Base-by-base conservation (phyloP, 2,888 invertebrate species). In the Antitype chi region DNA sequence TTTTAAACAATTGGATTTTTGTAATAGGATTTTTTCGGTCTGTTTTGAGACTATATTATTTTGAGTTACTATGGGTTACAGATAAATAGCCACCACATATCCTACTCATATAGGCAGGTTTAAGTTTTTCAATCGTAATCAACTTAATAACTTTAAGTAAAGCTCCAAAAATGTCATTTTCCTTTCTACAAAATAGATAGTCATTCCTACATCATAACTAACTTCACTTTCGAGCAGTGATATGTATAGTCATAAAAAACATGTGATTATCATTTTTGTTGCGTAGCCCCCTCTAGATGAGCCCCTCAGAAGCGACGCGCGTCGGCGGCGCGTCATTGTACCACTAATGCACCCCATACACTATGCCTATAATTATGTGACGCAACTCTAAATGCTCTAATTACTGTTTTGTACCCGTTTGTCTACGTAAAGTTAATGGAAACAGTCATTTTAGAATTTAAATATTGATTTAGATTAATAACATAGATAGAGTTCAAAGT, bases 351-450 rank as follows among this genome's bases (percentile, higher is more conserved):
- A 94, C 93, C 93, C 93, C 89, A 91, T 88, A 92, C 90, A 90
- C 90, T 87, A 85, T 87, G 89, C 88, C 93, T 93, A 92, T 94
- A 93, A 96, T 96, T 96, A 95, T 93, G 92, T 92, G 93, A 93
- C 93, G 94, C 92, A 92, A 95, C 92, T 92, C 91, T 93, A 94
- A 95, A 95, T 93, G 92, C 88, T 89, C 89, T 96, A 95, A 96
- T 96, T 95, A 95, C 92, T 93, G 92, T 95, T 95, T 95, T 93
- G 93, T 91, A 90, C 90, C 91, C 91, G 91, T 91, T 90, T 91
- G 91, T 89, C 88, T 91, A 88, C 90, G 86, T 89, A 89, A 89
- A 89, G 87, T 90, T 92, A 93, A 94, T 93, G 93, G 93, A 92
- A 92, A 92, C 86, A 88, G 90, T 90, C 82, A 93, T 93, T 94